Evolutionary conservation across 2,888 invertebrate genomes (phyloP), one percentile per base, ranked within the genome.

Genomic region (Limnephilus lunatus): DNA sequence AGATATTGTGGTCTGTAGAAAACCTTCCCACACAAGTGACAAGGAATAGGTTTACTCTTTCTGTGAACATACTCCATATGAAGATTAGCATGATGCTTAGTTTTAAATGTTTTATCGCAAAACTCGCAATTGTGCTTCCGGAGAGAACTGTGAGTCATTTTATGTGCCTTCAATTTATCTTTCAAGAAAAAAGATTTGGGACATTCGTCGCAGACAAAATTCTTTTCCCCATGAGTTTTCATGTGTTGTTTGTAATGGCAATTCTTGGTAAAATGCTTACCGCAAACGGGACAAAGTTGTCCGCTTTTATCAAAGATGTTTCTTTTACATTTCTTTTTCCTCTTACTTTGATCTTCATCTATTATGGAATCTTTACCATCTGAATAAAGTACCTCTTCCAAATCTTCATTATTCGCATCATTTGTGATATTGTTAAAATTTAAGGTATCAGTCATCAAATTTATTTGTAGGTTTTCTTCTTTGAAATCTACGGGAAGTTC

Each of bases 201-300:
- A 39, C 90, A 90, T 82, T 90, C 90, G 31, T 90, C 90, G 25
- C 90, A 90, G 5, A 82, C 39, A 68, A 82, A 90, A 19, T 35
- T 81, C 31, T 90, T 90, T 39, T 90, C 90, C 11, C 90, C 90
- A 48, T 90, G 90, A 30, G 90, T 90, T 81, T 90, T 81, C 90
- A 90, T 90, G 31, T 90, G 90, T 35, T 82, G 90, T 44, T 82
- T 30, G n/a, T 30, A 90, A 48, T 82, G 31, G 15, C 30, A 48
- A 30, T 90, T 90, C 19, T 90, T 90, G 7, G 53, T 44, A 44
- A 48, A 90, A 44, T 90, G 81, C 48, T 90, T 90, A 11, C 90
- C 90, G 19, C 90, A 90, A 31, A 90, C 30, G 15, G 90, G 81
- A 82, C 90, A 90, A 3, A 90, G 53, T 44, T 90, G 90, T n/a